Evolutionary conservation across 2,888 invertebrate species (phyloP), one percentile per base, ranked within the genome.

Genomic region (Ochropleura leucogaster): DNA sequence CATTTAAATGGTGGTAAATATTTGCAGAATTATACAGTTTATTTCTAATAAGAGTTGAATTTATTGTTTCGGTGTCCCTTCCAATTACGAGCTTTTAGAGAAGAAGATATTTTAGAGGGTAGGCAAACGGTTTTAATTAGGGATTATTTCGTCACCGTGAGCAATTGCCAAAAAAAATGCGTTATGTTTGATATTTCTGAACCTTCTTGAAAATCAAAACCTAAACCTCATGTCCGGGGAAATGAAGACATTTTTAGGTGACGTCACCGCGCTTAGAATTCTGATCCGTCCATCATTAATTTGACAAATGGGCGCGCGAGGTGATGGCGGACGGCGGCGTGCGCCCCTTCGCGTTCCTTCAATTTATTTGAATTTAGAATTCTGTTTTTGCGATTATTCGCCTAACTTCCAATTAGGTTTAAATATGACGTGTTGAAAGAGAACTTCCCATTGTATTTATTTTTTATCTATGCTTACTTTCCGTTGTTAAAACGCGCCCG

Each of bases 221-320:
- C 68, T 63, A 59, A 77, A 64, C 79, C 78, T 70, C 60, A 77
- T 70, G 69, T 68, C 83, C 79, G 72, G 72, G 72, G 83, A 77
- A 81, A 87, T 87, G 74, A 84, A 88, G 89, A 85, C 79, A 87
- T 88, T 85, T 85, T 80, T 81, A 79, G 76, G 73, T 88, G 85
- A 87, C 81, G 85, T 82, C 82, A 84, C 68, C 74, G 68, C 87
- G 75, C 89, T 89, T 90, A 89, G 90, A 91, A 93, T 95, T 93
- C 92, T 92, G 93, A 94, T 92, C 92, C 93, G 91, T 90, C 90
- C 92, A 90, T 94, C 94, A 94, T 96, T 95, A 95, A 92, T 93
- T 94, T 95, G 95, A 95, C 94, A 95, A 95, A 96, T 95, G 94
- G 91, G 85, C 87, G 88, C 87, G 90, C 85, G 88, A 88, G 88